Evolutionary conservation across 2,113 vertebrate species (phyloP).

Genomic region (Cynopterus brachyotis): DNA sequence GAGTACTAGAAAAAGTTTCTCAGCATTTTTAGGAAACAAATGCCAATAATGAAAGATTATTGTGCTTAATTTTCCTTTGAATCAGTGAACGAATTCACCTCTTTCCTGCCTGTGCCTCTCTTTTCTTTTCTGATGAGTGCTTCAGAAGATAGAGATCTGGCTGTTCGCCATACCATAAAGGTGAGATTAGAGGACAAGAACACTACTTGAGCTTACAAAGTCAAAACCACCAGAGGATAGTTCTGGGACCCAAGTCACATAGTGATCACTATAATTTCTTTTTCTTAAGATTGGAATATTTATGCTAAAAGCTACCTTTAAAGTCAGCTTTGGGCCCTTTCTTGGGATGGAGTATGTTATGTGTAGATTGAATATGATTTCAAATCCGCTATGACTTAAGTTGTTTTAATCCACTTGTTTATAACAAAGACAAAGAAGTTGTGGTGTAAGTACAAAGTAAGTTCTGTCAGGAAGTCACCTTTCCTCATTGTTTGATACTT

Average conservation of each 20-base stretch:
- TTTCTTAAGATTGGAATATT: background rate
- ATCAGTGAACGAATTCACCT: background rate
- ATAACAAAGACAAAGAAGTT: too few species aligned
- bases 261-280: background rate
- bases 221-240: background rate
- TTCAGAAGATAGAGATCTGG: background rate
- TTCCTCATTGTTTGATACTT: too few species aligned
- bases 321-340: background rate
- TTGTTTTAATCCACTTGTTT: too few species aligned
- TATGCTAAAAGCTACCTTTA: background rate
- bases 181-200: background rate
- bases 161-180: background rate
- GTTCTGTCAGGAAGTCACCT: too few species aligned
- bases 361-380: background rate
- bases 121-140: background rate
- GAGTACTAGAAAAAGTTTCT: background rate
- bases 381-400: too few species aligned
- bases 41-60: too few species aligned
- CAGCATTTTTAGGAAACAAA: background rate
- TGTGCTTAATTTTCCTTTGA: background rate
- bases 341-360: background rate
- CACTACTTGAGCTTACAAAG: background rate
- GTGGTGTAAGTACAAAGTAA: too few species aligned
- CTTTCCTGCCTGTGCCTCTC: background rate
- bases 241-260: background rate